Evolutionary conservation across 2,113 vertebrate species (phyloP), one percentile per base, ranked within the genome.

Genomic region (Irena cyanogastra): DNA sequence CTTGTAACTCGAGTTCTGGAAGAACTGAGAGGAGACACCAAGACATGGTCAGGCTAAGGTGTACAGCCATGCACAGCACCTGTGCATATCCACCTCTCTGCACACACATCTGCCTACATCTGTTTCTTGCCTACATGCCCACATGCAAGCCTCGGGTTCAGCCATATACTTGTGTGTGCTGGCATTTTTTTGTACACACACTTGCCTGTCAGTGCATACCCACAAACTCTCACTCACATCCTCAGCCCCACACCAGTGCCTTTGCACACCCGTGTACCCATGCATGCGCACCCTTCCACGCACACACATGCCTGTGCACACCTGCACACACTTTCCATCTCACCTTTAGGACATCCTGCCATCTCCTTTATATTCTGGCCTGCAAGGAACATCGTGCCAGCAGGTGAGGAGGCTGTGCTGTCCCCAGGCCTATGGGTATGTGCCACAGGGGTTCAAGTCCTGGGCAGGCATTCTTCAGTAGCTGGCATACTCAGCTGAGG

Each of bases 171-270:
- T 13, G 19, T 5, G 13, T 56, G 49, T 21, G 16, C 33, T 47
- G n/a, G 23, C 61, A 54, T 6, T 2, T 45, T 18, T 31, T 45
- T 33, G 16, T n/a, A 45, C 0, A 0, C 49, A 56, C 31, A 20
- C 6, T 33, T 0, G 0, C 26, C 6, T 31, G 15, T 30, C 56
- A 41, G 0, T 8, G 21, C 18, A 49, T 22, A 56, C 9, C 9
- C 37, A 27, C 1, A 1, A 47, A 33, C 27, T 22, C 54, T 31
- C 33, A n/a, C 5, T 47, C 45, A 30, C 10, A 30, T 28, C 37
- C 26, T 76, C 17, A n/a, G 3, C 13, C 24, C 6, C 16, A 28
- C 10, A 28, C 4, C 33, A 63, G 11, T 28, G 61, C 10, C 61
- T 49, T 28, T 35, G 57, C 27, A 52, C 47, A 47, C 35, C 21